Evolutionary conservation across 1,140 invertebrate species (phyloP), one percentile per base, ranked within the genome.

Genomic region (Phenacoccus solenopsis): DNA sequence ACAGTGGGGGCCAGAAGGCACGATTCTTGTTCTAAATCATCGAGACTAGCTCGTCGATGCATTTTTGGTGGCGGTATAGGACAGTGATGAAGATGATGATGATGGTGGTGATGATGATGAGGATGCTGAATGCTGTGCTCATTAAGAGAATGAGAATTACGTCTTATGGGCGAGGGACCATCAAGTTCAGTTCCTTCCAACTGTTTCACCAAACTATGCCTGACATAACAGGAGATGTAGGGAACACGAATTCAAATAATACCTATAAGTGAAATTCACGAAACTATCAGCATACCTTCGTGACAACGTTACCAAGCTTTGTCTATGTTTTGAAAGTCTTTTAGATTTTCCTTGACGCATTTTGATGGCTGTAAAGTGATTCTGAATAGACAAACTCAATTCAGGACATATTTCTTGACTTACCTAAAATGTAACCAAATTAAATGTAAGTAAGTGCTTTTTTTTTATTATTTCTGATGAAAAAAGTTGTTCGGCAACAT

Each of bases 351-450:
- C 88, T 57, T 84, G 83, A 13, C 89, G 80, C 72, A 91, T 86
- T 78, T 90, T 86, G 71, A 94, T 92, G 3, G 91, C 87, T 70
- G 89, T 84, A 79, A 95, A 94, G 79, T 95, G 91, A 80, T 94
- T 94, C 79, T 91, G 89, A 49, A 94, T 83, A 0, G 89, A 86
- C 72, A 90, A 86, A 13, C 88, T 87, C 59, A 95, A 78, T 75
- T 90, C 87, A 0, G 90, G 89, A 75, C 90, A 90, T 77, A 89
- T 85, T 75, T 94, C 92, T 70, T 90, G 88, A 75, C 86, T 85
- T 61, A 91, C 82, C 89, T 93, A 74, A 1, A 74, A 73, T 64
- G 2, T 13, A 68, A 49, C 24, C n/a, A n/a, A n/a, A n/a, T n/a
- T n/a, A n/a, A n/a, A 10, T 12, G 35, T n/a, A 38, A 38, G 10